Percentiles rank a stretch among this genome's conserved stretches.
phyloP scores from a whole-genome alignment of 2,113 vertebrate genomes.

The Tinamus guttatus region DNA sequence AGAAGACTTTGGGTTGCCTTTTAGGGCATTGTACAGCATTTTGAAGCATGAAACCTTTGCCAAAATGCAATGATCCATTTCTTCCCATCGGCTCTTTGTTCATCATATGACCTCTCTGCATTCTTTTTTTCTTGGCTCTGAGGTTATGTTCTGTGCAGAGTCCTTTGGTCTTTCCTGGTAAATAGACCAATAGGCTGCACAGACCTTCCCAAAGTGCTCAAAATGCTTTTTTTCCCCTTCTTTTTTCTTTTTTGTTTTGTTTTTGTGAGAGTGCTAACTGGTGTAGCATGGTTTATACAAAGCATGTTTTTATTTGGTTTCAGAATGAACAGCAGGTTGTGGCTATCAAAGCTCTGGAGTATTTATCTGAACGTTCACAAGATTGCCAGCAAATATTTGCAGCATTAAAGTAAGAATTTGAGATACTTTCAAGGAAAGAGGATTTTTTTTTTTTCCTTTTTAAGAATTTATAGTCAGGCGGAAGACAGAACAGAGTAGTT shows the following conservation, averaged over 20 bases:
- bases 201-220: background rate
- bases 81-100: background rate
- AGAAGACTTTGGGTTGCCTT: background rate
- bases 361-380: constrained; percentile 82
- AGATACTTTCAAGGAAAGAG: background rate
- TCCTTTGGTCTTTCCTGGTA: constrained; percentile 13
- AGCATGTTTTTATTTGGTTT: constrained; percentile 47
- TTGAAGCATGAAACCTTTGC: background rate
- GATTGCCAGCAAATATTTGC: constrained; percentile 80
- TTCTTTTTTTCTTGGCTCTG: background rate
- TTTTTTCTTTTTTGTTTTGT: background rate
- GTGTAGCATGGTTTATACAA: background rate
- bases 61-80: background rate
- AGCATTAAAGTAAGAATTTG: constrained; percentile 86
- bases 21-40: background rate
- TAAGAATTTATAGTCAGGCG: background rate
- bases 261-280: background rate
- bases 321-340: constrained; percentile 84
- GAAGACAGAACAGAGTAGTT: background rate
- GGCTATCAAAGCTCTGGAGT: constrained; percentile 86
- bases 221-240: background rate
- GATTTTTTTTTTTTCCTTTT: background rate
- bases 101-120: background rate
- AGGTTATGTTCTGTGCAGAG: background rate
- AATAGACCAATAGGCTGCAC: background rate